Evolutionary conservation across 2,888 invertebrate species (phyloP).

Genomic region (Euphydryas editha): DNA sequence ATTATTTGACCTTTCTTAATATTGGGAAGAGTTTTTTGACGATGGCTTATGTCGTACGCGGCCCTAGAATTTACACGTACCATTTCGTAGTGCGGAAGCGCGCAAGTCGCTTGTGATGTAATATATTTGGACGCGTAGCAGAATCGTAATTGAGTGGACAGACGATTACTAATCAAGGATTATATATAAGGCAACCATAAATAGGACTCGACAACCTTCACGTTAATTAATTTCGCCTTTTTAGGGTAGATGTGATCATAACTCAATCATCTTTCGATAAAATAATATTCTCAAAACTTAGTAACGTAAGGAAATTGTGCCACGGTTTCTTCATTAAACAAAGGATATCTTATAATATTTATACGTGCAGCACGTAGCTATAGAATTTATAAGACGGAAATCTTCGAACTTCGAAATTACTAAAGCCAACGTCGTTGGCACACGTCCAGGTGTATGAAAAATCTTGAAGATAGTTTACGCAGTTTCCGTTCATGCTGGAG

Average conservation of each 20-base stretch:
- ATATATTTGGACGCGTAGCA: slow-evolving; percentile 31
- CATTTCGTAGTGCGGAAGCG: slow-evolving; percentile 16
- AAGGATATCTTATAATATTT: neutral
- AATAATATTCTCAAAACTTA: neutral
- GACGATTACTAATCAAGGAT: slow-evolving; percentile 13
- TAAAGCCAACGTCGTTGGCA: slow-evolving; percentile 32
- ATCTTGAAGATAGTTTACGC: slow-evolving; percentile 54
- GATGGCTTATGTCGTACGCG: slow-evolving; percentile 13
- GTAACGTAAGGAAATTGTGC: neutral
- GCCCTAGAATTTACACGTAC: slow-evolving; percentile 17
- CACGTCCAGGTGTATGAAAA: slow-evolving; percentile 45
- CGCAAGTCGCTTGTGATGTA: slow-evolving; percentile 36
- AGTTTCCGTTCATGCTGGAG: slow-evolving; percentile 54
- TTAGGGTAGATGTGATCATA: neutral
- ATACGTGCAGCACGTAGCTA: neutral
- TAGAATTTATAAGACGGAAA: neutral
- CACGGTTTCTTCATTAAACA: neutral
- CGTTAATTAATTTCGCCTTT: slow-evolving; percentile 9
- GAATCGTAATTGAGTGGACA: slow-evolving; percentile 22
- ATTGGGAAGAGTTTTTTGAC: slow-evolving; percentile 12
- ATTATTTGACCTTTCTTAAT: slow-evolving; percentile 23
- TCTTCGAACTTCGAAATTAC: slow-evolving; percentile 9
- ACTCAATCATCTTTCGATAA: neutral
- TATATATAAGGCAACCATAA: slow-evolving; percentile 17
- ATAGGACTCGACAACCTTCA: slow-evolving; percentile 26